Base-by-base conservation (phyloP, 2,113 vertebrate genomes). In the Heterochromis multidens region DNA sequence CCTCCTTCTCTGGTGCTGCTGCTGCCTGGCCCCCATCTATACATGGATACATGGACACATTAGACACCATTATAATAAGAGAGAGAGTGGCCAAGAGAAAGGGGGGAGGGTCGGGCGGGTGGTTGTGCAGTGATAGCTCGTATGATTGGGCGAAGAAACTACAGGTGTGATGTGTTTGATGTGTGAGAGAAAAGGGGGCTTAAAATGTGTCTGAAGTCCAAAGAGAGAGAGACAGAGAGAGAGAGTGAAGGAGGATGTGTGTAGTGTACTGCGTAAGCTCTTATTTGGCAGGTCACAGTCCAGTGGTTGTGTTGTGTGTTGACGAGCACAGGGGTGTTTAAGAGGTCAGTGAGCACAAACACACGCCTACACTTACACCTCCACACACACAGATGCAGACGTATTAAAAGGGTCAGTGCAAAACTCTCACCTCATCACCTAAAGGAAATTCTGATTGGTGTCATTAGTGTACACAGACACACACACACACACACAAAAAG, bases 111-210 rank as follows among this genome's bases (percentile, higher is more conserved):
- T 2, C 1, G 72, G 61, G 79, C 43, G 57, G 27, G 54, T 0
- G 58, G 35, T 25, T 70, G 9, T 19, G 62, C 52, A 23, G 85
- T 80, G 54, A 88, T 67, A 67, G 79, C 56, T 35, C 90, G 59
- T 91, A 81, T 82, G 97, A 97, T 96, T 96, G 96, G 95, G 95
- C 94, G 94, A 63, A 97, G 96, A 97, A 96, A 89, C 90, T 95
- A 90, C 93, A 96, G 96, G 97, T 97, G 96, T 97, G 97, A 97
- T 96, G 87, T 95, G 97, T 96, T 95, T 96, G 96, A 96, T 96
- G 90, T 72, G 65, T 56, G 76, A 87, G 62, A 88, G 79, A 90
- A 85, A 91, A 87, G 70, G 82, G 19, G 61, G 58, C 46, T 91
- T 91, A 70, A 92, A 92, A 94, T 88, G 88, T 88, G 84, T 87